These are phyloP conservation scores for Phycodurus eques DNA, from an alignment of 2,113 vertebrate genomes.

Conservation along the genomic window DNA sequence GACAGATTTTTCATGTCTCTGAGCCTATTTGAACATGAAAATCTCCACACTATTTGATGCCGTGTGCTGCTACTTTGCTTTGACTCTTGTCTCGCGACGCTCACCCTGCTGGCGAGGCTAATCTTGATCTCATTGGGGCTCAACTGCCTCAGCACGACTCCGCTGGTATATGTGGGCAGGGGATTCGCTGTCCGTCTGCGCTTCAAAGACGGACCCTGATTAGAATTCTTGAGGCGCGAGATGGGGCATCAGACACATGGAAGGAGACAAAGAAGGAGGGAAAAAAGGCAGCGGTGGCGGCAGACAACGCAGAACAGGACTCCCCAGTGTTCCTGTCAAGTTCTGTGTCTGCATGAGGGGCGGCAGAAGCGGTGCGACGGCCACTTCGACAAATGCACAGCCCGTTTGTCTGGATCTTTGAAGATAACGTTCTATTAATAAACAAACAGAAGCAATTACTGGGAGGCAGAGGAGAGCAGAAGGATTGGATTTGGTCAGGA, in stretches of 20 bases:
- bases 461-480: conserved; percentile 59
- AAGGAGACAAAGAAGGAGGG: conserved; percentile 18
- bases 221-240: conserved; percentile 64
- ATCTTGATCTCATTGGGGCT: conserved; percentile 59
- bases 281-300: conserved; percentile 3
- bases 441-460: conserved; percentile 79
- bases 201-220: conserved; percentile 68
- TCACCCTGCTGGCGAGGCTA: conserved; percentile 42
- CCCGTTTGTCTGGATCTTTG: conserved; percentile 76
- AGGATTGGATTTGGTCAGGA: conserved; percentile 72
- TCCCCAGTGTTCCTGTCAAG: conserved; percentile 72
- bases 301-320: conserved; percentile 42
- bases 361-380: not conserved
- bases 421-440: conserved; percentile 81
- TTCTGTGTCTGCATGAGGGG: conserved; percentile 59
- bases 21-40: conserved; percentile 57
- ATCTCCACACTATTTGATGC: conserved; percentile 63
- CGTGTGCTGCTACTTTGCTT: conserved; percentile 42
- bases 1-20: conserved; percentile 43
- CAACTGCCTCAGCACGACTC: conserved; percentile 42
- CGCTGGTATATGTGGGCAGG: conserved; percentile 5
- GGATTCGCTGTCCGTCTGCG: conserved; percentile 31
- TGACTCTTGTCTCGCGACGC: conserved; percentile 30
- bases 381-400: conserved; percentile 16
- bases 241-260: conserved; percentile 40